Conservation (phyloP, 2,113 vertebrate genomes). For the Heloderma charlesbogerti region DNA sequence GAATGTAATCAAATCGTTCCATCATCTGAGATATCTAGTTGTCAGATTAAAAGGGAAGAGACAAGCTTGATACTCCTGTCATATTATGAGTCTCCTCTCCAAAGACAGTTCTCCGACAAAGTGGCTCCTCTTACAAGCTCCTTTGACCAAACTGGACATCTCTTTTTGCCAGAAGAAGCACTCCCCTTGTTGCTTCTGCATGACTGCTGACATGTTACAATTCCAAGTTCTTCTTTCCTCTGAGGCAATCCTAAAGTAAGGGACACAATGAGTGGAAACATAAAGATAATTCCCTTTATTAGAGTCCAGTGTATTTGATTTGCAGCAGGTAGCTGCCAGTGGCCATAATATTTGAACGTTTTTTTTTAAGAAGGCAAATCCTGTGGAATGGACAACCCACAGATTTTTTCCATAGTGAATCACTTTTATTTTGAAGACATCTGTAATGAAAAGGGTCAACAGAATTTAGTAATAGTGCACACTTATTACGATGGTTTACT, state of each 20-base stretch:
- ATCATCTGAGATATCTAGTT: neutral
- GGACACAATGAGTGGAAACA: neutral
- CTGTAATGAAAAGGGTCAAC: constrained; percentile 64
- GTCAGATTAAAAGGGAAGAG: rapidly evolving
- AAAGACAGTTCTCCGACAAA: neutral
- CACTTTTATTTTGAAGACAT: constrained; percentile 62
- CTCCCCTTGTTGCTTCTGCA: neutral
- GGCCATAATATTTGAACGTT: constrained; percentile 30
- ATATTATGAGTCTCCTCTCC: neutral
- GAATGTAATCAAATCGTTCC: neutral
- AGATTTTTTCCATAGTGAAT: constrained; percentile 44
- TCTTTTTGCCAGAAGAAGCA: neutral
- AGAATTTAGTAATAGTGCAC: constrained; percentile 45
- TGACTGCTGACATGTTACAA: neutral
- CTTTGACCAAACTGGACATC: neutral
- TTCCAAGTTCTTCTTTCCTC: neutral
- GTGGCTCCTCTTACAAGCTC: neutral
- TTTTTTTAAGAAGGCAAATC: constrained; percentile 48
- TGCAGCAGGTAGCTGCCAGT: constrained; percentile 3
- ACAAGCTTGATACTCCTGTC: neutral
- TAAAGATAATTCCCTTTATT: neutral
- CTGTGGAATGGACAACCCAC: constrained; percentile 27
- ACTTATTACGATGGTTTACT: constrained; percentile 61
- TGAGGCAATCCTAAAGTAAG: neutral
- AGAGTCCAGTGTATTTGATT: neutral